Conservation (phyloP, 2,113 vertebrate genomes). For the Ochotona princeps region DNA sequence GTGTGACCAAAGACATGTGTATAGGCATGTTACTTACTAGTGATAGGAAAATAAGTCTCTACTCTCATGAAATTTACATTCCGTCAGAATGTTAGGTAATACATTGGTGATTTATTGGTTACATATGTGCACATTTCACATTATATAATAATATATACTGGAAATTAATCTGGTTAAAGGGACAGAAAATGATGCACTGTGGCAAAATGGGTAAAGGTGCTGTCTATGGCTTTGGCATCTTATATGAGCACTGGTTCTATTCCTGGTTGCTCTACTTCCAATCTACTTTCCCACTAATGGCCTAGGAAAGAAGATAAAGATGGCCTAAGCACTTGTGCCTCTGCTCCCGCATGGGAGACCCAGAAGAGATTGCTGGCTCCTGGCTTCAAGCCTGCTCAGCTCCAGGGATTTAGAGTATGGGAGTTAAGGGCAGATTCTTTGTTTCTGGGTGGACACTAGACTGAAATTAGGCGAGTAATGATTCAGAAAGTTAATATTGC, state of each 20-base stretch:
- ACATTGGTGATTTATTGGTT: constrained; percentile 37
- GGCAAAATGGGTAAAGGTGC: too few species aligned
- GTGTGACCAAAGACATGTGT: background rate
- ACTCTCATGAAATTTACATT: background rate
- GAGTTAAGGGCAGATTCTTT: background rate
- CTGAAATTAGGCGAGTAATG: background rate
- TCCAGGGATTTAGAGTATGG: background rate
- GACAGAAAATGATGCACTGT: background rate
- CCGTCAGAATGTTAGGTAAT: background rate
- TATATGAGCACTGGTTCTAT: too few species aligned
- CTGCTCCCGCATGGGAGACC: too few species aligned
- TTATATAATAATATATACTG: background rate
- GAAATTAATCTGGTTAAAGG: background rate
- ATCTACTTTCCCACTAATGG: too few species aligned
- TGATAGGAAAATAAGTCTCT: background rate
- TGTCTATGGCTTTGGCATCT: too few species aligned
- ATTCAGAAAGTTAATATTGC: background rate
- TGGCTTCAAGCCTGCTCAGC: too few species aligned
- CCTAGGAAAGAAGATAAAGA: too few species aligned
- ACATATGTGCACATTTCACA: background rate
- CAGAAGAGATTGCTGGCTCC: too few species aligned
- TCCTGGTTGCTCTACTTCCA: too few species aligned
- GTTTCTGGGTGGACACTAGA: background rate
- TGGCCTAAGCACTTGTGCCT: too few species aligned
- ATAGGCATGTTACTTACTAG: background rate